These are phyloP conservation scores for Apteryx owenii DNA, from an alignment of 2,113 vertebrate genomes.

Conservation along the genomic window DNA sequence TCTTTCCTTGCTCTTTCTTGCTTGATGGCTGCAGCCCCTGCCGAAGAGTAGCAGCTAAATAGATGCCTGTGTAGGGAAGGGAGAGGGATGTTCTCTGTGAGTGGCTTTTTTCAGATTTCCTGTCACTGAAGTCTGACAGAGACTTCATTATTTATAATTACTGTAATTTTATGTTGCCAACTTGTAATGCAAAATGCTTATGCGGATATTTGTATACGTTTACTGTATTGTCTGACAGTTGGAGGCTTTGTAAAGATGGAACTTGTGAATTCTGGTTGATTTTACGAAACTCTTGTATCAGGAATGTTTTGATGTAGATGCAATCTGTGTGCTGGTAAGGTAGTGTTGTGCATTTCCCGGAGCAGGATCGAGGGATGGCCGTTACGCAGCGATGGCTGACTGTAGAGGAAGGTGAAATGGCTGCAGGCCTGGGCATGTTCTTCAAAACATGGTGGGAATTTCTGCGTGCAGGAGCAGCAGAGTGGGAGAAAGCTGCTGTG, in stretches of 20 bases:
- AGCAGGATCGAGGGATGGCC: neutral
- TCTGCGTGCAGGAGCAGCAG: neutral
- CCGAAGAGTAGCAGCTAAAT: neutral
- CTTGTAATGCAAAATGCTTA: neutral
- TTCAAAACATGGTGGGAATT: neutral
- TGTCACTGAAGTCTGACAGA: neutral
- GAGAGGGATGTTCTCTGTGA: neutral
- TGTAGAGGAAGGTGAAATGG: neutral
- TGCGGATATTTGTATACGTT: neutral
- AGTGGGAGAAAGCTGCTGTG: no score
- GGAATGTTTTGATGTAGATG: neutral
- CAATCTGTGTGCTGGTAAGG: neutral
- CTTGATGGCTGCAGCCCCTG: neutral
- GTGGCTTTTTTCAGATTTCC: neutral
- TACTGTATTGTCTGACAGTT: neutral
- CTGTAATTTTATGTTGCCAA: neutral
- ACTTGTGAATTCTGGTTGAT: neutral
- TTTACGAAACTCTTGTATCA: neutral
- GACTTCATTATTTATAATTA: neutral
- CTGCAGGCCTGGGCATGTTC: neutral
- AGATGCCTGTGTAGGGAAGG: neutral
- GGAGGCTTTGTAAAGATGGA: neutral
- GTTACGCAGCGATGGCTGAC: no score
- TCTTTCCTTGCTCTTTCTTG: neutral
- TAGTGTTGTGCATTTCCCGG: neutral